Evolutionary conservation across 1,140 invertebrate genomes (phyloP).

Genomic region (Temnothorax curvispinosus): DNA sequence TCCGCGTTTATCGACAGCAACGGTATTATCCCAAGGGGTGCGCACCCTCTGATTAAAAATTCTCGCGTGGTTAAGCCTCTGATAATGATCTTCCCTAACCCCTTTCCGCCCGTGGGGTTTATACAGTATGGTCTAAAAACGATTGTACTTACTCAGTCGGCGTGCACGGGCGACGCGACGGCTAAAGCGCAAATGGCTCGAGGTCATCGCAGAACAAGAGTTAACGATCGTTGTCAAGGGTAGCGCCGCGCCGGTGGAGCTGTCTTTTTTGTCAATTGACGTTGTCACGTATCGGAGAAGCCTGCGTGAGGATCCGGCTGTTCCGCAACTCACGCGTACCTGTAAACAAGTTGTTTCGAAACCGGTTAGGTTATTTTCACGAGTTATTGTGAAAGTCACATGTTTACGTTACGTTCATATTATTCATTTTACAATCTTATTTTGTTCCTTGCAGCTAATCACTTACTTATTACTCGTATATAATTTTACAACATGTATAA

Average conservation of each 20-base stretch:
- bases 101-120: conserved; percentile 81
- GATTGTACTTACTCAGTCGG: conserved; percentile 85
- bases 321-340: background rate
- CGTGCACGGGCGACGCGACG: conserved; percentile 75
- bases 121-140: conserved; percentile 83
- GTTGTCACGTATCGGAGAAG: conserved; percentile 5
- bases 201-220: conserved; percentile 79
- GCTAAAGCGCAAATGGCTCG: conserved; percentile 80
- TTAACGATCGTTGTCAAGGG: conserved; percentile 76
- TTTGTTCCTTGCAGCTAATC: background rate
- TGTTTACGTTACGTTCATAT: background rate
- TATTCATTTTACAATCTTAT: background rate
- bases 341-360: conserved; percentile 32
- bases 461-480: background rate
- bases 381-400: background rate
- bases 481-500: background rate
- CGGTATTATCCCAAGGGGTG: conserved; percentile 84
- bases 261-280: conserved; percentile 52
- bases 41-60: conserved; percentile 87
- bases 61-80: conserved; percentile 86
- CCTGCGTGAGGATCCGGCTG: conserved; percentile 6
- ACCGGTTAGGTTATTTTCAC: conserved; percentile 13
- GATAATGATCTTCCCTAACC: conserved; percentile 86
- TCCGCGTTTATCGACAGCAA: conserved; percentile 72
- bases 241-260: conserved; percentile 6